Evolutionary conservation across 92 coral and sea anemone species (phyloP).

Genomic region (Meandrina meandrites): DNA sequence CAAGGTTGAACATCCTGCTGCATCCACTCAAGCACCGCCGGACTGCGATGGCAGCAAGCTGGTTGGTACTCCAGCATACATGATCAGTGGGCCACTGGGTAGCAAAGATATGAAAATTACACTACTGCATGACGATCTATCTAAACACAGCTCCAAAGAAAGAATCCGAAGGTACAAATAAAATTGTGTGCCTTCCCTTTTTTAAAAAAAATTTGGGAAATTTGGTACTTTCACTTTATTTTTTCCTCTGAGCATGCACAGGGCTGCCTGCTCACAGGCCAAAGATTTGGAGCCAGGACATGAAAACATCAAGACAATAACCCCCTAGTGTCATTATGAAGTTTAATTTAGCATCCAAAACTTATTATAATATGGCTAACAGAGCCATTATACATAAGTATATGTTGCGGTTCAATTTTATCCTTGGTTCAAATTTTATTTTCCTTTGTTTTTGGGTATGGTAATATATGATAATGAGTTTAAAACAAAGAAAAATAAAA

Average conservation of each 20-base stretch:
- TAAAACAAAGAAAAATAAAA: too few species aligned
- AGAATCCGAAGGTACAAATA: slow-evolving; percentile 70
- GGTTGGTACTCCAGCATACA: slow-evolving; percentile 79
- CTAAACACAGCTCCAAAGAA: slow-evolving; percentile 93
- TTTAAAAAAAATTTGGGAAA: too few species aligned
- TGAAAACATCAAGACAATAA: background rate
- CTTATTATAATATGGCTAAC: too few species aligned
- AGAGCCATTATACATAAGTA: too few species aligned
- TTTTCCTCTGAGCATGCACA: too few species aligned
- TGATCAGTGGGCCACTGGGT: slow-evolving; percentile 93
- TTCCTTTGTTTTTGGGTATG: too few species aligned
- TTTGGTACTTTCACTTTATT: too few species aligned
- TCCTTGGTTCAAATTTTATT: too few species aligned
- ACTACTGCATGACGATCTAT: slow-evolving; percentile 73
- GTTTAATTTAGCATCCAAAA: too few species aligned
- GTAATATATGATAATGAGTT: too few species aligned
- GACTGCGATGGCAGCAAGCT: slow-evolving; percentile 28
- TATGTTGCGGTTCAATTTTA: too few species aligned
- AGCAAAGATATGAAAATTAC: slow-evolving; percentile 89
- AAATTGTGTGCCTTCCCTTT: background rate
- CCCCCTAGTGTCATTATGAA: too few species aligned
- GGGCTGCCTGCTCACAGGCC: background rate
- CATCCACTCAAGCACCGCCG: slow-evolving; percentile 18
- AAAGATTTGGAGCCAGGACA: background rate
- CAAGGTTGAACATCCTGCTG: slow-evolving; percentile 21